phyloP scores from a whole-genome alignment of 2,797 vertebrate genomes.

The Chelmon rostratus region DNA sequence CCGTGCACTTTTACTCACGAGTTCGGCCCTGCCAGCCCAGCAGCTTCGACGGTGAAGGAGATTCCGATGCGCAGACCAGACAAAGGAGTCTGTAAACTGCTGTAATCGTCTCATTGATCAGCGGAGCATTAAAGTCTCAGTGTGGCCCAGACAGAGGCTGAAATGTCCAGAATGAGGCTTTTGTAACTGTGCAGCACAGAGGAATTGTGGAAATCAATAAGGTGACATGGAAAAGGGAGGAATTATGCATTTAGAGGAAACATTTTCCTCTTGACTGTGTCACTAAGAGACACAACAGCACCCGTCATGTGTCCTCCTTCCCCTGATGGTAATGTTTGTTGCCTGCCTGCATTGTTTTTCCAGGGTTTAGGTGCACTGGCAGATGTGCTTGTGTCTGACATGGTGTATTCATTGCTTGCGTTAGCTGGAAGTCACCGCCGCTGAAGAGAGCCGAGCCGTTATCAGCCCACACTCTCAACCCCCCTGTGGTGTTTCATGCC shows the following conservation, averaged over 20 bases:
- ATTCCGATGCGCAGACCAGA: constrained; percentile 59
- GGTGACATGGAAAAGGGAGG: constrained; percentile 31
- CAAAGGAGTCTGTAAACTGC: constrained; percentile 64
- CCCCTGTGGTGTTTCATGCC: constrained; percentile 27
- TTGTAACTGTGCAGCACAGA: constrained; percentile 40
- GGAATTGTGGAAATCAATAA: constrained; percentile 44
- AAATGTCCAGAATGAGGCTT: constrained; percentile 48
- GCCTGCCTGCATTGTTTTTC: constrained; percentile 8
- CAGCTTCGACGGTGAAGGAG: constrained; percentile 52
- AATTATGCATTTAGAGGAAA: constrained; percentile 28
- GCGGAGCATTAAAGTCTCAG: constrained; percentile 69
- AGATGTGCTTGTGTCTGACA: constrained; percentile 9
- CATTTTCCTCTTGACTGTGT: not conserved
- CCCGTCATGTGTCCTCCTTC: not conserved
- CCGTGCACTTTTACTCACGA: constrained; percentile 35
- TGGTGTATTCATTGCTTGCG: constrained; percentile 10
- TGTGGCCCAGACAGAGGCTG: constrained; percentile 46
- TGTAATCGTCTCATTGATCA: constrained; percentile 76
- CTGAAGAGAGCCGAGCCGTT: constrained; percentile 29
- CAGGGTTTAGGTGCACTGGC: not conserved
- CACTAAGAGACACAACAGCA: not conserved
- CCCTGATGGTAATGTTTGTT: not conserved
- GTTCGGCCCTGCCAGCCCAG: constrained; percentile 45
- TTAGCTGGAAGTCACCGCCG: constrained; percentile 26
- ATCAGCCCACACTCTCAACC: constrained; percentile 41